Evolutionary conservation across 2,113 vertebrate genomes (phyloP).

Genomic region (Atrichornis clamosus): DNA sequence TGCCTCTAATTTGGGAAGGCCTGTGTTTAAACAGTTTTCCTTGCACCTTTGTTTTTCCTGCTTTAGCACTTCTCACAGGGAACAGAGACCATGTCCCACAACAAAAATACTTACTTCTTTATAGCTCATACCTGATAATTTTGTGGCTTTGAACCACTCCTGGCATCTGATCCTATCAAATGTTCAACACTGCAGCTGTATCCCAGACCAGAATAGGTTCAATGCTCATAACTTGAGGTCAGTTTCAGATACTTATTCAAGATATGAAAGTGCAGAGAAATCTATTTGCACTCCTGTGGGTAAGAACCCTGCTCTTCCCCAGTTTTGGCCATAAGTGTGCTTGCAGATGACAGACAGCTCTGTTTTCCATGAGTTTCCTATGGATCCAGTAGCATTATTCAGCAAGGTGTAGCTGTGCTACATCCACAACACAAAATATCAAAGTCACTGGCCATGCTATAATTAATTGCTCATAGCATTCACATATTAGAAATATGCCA

Average conservation of each 20-base stretch:
- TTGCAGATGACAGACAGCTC: neutral
- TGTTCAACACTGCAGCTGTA: neutral
- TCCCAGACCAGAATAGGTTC: neutral
- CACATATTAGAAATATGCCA: neutral
- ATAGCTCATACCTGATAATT: neutral
- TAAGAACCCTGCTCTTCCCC: neutral
- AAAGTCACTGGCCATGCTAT: neutral
- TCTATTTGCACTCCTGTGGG: neutral
- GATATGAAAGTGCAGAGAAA: slow-evolving; percentile 7
- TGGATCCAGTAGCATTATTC: neutral
- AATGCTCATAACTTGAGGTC: neutral
- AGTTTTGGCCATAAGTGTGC: neutral
- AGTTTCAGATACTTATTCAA: neutral
- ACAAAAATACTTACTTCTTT: slow-evolving; percentile 18
- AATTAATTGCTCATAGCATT: neutral
- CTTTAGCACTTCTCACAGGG: neutral
- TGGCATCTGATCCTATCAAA: neutral
- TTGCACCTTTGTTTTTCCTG: neutral
- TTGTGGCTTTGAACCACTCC: slow-evolving; percentile 16
- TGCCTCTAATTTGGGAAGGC: slow-evolving; percentile 16
- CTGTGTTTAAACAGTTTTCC: neutral
- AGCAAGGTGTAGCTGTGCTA: neutral
- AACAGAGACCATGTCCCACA: neutral
- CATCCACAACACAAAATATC: neutral
- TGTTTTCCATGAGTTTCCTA: neutral